A percentile compares a stretch with the other conserved stretches of the same genome.
Conservation (phyloP, 2,113 vertebrate species). For the Tachuris rubrigastra region DNA sequence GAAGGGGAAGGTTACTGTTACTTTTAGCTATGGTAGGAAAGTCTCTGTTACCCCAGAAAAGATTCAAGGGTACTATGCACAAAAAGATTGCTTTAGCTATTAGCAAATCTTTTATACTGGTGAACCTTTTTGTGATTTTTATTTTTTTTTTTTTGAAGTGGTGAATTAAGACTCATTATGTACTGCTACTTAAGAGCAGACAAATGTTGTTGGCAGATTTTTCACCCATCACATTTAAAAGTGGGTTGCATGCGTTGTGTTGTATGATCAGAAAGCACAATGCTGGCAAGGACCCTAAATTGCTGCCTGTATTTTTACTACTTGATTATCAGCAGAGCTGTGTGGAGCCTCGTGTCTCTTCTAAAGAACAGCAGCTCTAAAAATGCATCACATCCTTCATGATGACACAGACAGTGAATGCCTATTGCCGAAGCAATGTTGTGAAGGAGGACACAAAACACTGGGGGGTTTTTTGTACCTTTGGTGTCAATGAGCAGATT, state of each 20-base stretch:
- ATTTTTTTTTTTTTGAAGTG: neutral
- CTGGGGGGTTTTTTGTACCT: neutral
- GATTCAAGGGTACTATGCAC: neutral
- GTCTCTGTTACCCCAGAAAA: neutral
- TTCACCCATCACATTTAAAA: neutral
- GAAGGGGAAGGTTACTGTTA: neutral
- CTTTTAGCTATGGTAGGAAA: neutral
- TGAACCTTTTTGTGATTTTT: neutral
- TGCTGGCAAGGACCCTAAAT: neutral
- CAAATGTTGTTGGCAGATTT: neutral
- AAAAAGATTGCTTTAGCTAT: neutral
- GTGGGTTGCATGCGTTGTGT: neutral
- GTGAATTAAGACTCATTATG: neutral
- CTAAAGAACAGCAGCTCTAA: neutral
- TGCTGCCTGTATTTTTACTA: neutral
- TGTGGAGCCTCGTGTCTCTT: neutral
- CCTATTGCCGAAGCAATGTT: neutral
- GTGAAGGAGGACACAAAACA: neutral
- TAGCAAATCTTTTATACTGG: neutral
- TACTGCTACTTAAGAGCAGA: neutral
- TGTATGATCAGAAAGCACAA: neutral
- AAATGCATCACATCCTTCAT: neutral
- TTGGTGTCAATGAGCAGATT: slow-evolving; percentile 30
- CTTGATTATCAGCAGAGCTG: neutral
- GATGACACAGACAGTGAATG: neutral